Percentiles rank a stretch among this genome's conserved stretches.
These are phyloP conservation scores for Drosophila suzukii DNA, from an alignment of 1,140 invertebrate genomes.

Conservation along the genomic window DNA sequence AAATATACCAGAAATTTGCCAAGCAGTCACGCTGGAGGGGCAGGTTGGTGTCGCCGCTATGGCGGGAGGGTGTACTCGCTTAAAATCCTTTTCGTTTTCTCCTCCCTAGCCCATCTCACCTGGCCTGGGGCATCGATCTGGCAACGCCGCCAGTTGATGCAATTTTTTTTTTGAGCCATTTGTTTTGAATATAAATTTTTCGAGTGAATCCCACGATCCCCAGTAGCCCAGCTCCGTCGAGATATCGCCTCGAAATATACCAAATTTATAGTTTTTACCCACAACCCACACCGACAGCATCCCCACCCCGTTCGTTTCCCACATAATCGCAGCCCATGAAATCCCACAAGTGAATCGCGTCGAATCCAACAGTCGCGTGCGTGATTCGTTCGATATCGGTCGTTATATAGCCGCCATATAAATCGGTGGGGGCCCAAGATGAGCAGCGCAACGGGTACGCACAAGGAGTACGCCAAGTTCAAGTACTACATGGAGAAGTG, in stretches of 20 bases:
- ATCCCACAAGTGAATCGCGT: slow-evolving; percentile 36
- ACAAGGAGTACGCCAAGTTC: slow-evolving; percentile 38
- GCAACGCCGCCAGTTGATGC: not conserved
- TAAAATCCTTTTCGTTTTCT: too few relatives aligned
- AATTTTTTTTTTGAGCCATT: not conserved
- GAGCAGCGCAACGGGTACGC: slow-evolving; percentile 18
- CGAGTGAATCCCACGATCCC: not conserved
- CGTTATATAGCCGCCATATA: slow-evolving; percentile 27
- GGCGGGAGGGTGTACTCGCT: too few relatives aligned
- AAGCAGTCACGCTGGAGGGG: too few relatives aligned
- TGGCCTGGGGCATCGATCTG: not conserved
- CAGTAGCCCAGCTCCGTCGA: not conserved
- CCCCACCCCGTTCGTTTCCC: not conserved
- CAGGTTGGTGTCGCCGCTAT: too few relatives aligned
- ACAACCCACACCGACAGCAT: not conserved
- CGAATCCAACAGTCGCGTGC: slow-evolving; percentile 17
- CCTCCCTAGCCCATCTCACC: not conserved
- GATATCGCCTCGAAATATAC: not conserved
- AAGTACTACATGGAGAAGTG: slow-evolving; percentile 71
- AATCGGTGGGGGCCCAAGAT: slow-evolving; percentile 16
- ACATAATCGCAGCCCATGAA: slow-evolving; percentile 16
- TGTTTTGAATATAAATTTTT: not conserved
- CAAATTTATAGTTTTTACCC: not conserved
- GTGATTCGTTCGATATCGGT: slow-evolving; percentile 13
- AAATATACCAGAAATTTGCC: too few relatives aligned